A percentile compares a stretch with the other conserved stretches of the same genome.
These are phyloP conservation scores for Candidula unifasciata DNA, from an alignment of 2,888 invertebrate species.

Conservation along the genomic window DNA sequence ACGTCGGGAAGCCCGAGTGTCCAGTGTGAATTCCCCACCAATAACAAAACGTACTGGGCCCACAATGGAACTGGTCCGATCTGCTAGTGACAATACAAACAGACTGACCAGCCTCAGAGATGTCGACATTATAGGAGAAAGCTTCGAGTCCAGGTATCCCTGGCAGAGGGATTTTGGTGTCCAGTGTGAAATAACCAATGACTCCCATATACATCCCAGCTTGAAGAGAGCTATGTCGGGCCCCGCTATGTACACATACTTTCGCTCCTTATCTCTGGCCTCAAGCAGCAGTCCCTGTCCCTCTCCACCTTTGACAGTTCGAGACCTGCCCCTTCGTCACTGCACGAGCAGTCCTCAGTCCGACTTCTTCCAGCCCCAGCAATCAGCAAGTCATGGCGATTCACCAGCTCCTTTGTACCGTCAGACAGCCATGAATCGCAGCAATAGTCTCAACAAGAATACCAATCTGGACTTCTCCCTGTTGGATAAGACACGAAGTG, in stretches of 20 bases:
- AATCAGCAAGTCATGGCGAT: not conserved
- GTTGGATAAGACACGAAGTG: not conserved
- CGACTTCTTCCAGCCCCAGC: not conserved
- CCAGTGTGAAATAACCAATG: slow-evolving; percentile 64
- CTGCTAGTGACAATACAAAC: slow-evolving; percentile 36
- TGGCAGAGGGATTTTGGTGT: slow-evolving; percentile 73
- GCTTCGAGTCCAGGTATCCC: slow-evolving; percentile 68
- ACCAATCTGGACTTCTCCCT: not conserved
- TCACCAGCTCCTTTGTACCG: not conserved
- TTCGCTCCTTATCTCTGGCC: slow-evolving; percentile 36
- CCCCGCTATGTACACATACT: slow-evolving; percentile 31
- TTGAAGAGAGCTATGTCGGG: slow-evolving; percentile 38
- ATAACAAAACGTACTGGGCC: not conserved
- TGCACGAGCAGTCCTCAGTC: slow-evolving; percentile 33
- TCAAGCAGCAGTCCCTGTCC: slow-evolving; percentile 32
- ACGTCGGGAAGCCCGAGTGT: slow-evolving; percentile 40
- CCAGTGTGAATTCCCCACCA: slow-evolving; percentile 31
- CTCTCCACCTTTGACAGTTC: not conserved
- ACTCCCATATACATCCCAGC: not conserved
- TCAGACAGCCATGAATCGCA: not conserved
- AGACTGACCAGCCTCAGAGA: slow-evolving; percentile 35
- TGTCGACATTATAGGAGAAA: slow-evolving; percentile 72
- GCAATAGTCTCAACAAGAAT: not conserved
- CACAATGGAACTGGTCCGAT: not conserved
- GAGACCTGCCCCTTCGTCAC: slow-evolving; percentile 8